Evolutionary conservation across 2,113 vertebrate genomes (phyloP).

Genomic region (Chloropsis hardwickii): DNA sequence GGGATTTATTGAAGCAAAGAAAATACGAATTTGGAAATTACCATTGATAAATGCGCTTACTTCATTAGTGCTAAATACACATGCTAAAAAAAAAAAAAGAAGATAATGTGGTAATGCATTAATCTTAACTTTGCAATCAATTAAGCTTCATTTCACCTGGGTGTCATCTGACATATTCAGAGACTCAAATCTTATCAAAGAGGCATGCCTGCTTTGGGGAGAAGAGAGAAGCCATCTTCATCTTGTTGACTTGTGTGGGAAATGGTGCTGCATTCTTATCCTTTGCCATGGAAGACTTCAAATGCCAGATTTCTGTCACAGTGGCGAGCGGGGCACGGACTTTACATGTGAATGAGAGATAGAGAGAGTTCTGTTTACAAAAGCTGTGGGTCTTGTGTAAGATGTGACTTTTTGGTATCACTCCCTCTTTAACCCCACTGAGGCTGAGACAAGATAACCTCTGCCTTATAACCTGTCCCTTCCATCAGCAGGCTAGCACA

Average conservation of each 20-base stretch:
- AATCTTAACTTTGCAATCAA: background rate
- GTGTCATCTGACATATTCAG: background rate
- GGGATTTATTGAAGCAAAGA: background rate
- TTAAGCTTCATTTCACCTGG: background rate
- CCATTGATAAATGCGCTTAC: background rate
- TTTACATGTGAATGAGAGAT: background rate
- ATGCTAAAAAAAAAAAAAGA: background rate
- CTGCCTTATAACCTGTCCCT: background rate
- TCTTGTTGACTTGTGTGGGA: background rate
- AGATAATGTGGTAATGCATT: background rate
- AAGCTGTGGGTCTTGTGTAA: background rate
- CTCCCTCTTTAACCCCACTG: background rate
- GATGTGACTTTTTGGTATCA: background rate
- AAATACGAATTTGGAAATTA: background rate
- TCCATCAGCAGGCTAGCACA: background rate
- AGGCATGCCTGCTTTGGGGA: background rate
- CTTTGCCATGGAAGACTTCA: background rate
- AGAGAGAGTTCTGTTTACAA: background rate
- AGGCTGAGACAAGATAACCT: background rate
- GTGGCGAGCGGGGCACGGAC: background rate
- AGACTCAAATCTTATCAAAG: background rate
- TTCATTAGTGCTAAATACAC: background rate
- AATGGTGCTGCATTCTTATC: background rate
- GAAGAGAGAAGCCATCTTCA: background rate
- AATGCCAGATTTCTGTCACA: background rate